phyloP scores from a whole-genome alignment of 2,797 vertebrate genomes.

The Arrhamphus sclerolepis region DNA sequence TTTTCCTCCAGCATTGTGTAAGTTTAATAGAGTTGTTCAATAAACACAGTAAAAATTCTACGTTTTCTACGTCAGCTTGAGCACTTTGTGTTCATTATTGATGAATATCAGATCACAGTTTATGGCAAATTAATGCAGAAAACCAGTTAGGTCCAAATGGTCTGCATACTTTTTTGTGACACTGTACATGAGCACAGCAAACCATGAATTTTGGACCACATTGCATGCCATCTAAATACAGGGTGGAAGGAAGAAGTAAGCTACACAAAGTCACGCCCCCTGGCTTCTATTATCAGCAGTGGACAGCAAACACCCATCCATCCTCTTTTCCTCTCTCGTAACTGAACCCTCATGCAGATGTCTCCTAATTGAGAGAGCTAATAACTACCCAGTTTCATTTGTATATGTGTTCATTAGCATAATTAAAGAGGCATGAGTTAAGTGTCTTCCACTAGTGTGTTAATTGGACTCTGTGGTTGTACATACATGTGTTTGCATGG shows the following conservation, averaged over 20 bases:
- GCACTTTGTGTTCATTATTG: too few species aligned
- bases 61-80: too few species aligned
- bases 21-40: too few species aligned
- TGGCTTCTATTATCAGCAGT: slow-evolving; percentile 44
- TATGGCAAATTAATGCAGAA: too few species aligned
- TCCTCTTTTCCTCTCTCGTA: slow-evolving; percentile 18
- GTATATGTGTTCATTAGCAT: slow-evolving; percentile 74
- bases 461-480: slow-evolving; percentile 56
- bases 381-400: slow-evolving; percentile 67
- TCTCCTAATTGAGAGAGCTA: slow-evolving; percentile 67
- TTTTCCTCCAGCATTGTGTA: too few species aligned
- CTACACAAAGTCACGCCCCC: slow-evolving; percentile 31
- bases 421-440: slow-evolving; percentile 76
- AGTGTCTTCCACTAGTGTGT: slow-evolving; percentile 63
- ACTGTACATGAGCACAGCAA: slow-evolving; percentile 19
- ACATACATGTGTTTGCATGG: slow-evolving; percentile 12
- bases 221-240: slow-evolving; percentile 25
- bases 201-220: slow-evolving; percentile 46
- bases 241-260: slow-evolving; percentile 34
- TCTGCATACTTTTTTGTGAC: too few species aligned
- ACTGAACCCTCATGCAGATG: slow-evolving; percentile 37
- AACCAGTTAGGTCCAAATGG: too few species aligned
- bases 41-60: too few species aligned
- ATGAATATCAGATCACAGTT: too few species aligned
- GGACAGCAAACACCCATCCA: slow-evolving; percentile 37